Evolutionary conservation across 1,140 invertebrate species (phyloP).

Genomic region (Kradibia gibbosae): DNA sequence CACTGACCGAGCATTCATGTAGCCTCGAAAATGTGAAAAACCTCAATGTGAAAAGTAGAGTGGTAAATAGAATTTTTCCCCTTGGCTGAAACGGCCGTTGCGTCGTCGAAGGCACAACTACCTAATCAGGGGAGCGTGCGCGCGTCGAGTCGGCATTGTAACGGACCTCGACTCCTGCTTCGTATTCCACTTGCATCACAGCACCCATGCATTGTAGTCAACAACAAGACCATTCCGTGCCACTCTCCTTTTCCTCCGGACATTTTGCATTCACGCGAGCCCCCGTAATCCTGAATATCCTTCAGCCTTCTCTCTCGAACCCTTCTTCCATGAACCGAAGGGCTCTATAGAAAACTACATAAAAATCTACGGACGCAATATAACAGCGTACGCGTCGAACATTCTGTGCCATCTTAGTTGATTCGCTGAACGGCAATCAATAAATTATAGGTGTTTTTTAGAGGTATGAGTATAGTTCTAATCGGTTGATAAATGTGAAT

Average conservation of each 20-base stretch:
- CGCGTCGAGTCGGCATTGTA: not conserved
- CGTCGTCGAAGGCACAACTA: not conserved
- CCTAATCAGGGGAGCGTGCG: not conserved
- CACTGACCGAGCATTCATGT: not conserved
- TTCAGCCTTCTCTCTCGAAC: not conserved
- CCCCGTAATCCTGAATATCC: not conserved
- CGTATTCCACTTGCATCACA: constrained; percentile 54
- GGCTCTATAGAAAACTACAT: no score
- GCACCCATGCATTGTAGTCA: not conserved
- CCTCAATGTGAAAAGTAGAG: not conserved
- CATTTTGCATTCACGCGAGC: not conserved
- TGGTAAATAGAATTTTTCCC: constrained; percentile 15
- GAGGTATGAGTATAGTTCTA: no score
- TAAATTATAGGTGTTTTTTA: no score
- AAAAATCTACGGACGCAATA: no score
- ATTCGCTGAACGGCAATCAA: no score
- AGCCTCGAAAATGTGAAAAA: not conserved
- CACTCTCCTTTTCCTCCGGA: not conserved
- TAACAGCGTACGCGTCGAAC: no score
- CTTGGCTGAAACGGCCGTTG: not conserved
- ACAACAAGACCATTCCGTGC: constrained; percentile 14
- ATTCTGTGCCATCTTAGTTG: no score
- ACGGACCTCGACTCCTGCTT: constrained; percentile 31
- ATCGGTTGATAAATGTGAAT: no score
- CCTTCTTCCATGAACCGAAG: no score